Percentiles rank a stretch among this genome's conserved stretches.
These are phyloP conservation scores for Xenotilapia flavipinnis DNA, from an alignment of 2,113 vertebrate species.

Conservation along the genomic window DNA sequence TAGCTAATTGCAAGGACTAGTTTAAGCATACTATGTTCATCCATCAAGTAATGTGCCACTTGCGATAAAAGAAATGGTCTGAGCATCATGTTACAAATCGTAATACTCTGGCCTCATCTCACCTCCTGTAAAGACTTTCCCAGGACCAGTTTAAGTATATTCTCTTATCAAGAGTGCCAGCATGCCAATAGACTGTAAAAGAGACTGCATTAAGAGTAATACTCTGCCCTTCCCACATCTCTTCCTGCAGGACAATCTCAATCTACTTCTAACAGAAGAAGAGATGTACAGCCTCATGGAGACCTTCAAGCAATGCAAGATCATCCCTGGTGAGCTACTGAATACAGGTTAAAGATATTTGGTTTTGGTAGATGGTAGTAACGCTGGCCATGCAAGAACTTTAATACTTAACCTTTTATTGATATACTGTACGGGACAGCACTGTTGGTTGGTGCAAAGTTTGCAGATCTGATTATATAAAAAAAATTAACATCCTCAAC, in stretches of 20 bases:
- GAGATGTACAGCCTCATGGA: constrained; percentile 95
- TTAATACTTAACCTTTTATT: not conserved
- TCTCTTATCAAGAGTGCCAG: not conserved
- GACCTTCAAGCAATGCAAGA: constrained; percentile 85
- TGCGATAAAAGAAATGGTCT: not conserved
- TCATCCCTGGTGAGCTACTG: constrained; percentile 82
- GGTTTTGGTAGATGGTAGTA: not conserved
- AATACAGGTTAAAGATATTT: not conserved
- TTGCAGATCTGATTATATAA: not conserved
- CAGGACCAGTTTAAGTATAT: not conserved
- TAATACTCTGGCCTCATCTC: not conserved
- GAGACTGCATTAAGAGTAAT: not conserved
- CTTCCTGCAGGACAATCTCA: constrained; percentile 86
- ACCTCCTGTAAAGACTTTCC: not conserved
- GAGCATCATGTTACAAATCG: not conserved
- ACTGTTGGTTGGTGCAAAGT: not conserved
- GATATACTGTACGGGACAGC: not conserved
- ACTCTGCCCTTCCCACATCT: not conserved
- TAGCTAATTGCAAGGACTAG: not conserved
- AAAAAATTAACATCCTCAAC: not conserved
- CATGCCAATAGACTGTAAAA: not conserved
- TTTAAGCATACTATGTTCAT: not conserved
- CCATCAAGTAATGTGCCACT: not conserved
- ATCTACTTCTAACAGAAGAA: constrained; percentile 91
- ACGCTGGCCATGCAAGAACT: not conserved